Percentiles rank a stretch among this genome's conserved stretches.
Conservation (phyloP, 53 echinoderm and acorn worm genomes). For the Antedon mediterranea region DNA sequence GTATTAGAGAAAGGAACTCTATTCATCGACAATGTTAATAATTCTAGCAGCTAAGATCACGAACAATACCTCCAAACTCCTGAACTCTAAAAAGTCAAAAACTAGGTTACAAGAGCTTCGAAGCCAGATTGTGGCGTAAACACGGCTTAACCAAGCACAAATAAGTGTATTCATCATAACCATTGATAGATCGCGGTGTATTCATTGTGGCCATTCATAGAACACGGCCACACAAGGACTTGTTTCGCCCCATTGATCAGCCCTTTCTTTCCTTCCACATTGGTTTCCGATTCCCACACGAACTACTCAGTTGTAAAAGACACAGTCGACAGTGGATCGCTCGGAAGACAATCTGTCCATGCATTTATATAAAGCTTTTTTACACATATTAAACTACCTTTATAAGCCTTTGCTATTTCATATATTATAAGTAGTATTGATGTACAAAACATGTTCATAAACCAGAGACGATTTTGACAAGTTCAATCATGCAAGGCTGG, state of each 20-base stretch:
- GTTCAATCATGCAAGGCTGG: neutral
- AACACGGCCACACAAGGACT: neutral
- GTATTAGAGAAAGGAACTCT: neutral
- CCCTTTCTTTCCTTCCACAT: neutral
- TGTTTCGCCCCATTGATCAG: neutral
- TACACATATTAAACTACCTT: neutral
- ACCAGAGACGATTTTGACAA: neutral
- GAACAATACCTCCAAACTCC: neutral
- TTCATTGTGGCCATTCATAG: neutral
- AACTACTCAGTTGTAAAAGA: neutral
- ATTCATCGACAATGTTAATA: neutral
- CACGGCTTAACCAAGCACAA: too few species aligned
- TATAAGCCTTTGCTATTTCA: neutral
- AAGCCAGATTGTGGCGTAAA: neutral
- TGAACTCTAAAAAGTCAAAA: neutral
- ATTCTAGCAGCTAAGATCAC: neutral
- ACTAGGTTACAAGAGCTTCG: neutral
- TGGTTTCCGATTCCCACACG: constrained; percentile 1
- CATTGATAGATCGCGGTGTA: neutral
- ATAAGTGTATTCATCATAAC: neutral
- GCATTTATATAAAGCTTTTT: neutral
- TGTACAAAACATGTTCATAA: neutral
- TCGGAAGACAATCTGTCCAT: neutral
- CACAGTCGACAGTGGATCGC: neutral
- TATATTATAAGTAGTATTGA: neutral